Base-by-base conservation (phyloP, 2,113 vertebrate species). In the Petroica traversi region DNA sequence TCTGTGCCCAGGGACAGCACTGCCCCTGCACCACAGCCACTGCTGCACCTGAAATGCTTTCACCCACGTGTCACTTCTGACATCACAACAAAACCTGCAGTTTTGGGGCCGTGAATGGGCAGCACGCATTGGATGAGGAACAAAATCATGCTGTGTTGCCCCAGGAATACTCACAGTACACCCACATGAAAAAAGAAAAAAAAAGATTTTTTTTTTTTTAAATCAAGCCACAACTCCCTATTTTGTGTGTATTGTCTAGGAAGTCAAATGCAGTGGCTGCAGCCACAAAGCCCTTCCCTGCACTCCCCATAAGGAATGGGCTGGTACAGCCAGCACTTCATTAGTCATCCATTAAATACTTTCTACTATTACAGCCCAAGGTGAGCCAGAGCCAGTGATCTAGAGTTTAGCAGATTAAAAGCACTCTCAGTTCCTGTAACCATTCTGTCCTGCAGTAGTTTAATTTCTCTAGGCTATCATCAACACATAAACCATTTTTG, bases 261-360 rank as follows among this genome's bases (percentile, higher is more conserved):
- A 45, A 69, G 36, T 1, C 66, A 85, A 91, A 77, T 20, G 49
- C 41, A 83, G 33, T 19, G 69, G 22, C 59, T 82, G 29, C 45
- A 87, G 75, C 33, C 17, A 11, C 36, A 72, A 85, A 78, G 14
- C 11, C 34, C 52, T 85, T 74, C 67, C 38, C 41, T 5, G 8
- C 16, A 25, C 3, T 25, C 26, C 24, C 45, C 2, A 2, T 75
- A 83, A 93, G 75, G 62, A 72, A 93, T 61, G 75, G 45, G n/a
- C 66, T 94, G 49, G 85, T 48, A 85, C n/a, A 38, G 78, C 49
- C 29, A 54, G 34, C 85, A 92, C 88, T 40, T 91, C 85, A 92
- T 97, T 68, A 95, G 40, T 82, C 62, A 94, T 33, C 58, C 85
- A 49, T 79, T 82, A 90, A 85, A 92, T 92, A 52, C 74, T 88